These are phyloP conservation scores for Lamellibrachia satsuma DNA, from an alignment of 2,888 invertebrate genomes.

Conservation along the genomic window DNA sequence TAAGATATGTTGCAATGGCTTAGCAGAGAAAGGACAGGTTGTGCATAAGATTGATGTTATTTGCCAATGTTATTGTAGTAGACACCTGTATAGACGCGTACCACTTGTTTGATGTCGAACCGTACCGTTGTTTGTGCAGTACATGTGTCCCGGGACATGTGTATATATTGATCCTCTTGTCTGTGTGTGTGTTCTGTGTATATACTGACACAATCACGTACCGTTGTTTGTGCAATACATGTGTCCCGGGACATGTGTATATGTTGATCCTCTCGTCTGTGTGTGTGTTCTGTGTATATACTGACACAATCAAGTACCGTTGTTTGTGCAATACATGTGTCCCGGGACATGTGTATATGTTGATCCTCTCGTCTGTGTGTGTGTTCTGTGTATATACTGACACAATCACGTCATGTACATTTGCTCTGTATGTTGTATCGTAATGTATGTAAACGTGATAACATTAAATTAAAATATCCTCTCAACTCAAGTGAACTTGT, in stretches of 20 bases:
- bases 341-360: background rate
- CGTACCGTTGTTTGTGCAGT: background rate
- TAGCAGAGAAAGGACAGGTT: background rate
- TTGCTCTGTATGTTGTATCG: background rate
- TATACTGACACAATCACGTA: background rate
- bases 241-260: background rate
- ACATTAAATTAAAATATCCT: slow-evolving; percentile 2
- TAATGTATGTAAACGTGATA: slow-evolving; percentile 9
- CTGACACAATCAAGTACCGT: background rate
- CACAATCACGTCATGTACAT: background rate
- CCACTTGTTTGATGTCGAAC: background rate
- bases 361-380: background rate
- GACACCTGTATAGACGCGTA: background rate
- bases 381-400: background rate
- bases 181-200: background rate
- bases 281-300: background rate
- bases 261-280: background rate
- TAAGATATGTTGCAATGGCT: background rate
- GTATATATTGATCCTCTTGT: background rate
- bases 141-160: background rate
- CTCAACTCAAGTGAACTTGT: slow-evolving; percentile 9
- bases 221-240: background rate
- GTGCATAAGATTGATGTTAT: background rate
- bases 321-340: background rate
- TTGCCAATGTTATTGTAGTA: background rate